Base-by-base conservation (phyloP, 2,888 invertebrate genomes). In the Drosophila merina region DNA sequence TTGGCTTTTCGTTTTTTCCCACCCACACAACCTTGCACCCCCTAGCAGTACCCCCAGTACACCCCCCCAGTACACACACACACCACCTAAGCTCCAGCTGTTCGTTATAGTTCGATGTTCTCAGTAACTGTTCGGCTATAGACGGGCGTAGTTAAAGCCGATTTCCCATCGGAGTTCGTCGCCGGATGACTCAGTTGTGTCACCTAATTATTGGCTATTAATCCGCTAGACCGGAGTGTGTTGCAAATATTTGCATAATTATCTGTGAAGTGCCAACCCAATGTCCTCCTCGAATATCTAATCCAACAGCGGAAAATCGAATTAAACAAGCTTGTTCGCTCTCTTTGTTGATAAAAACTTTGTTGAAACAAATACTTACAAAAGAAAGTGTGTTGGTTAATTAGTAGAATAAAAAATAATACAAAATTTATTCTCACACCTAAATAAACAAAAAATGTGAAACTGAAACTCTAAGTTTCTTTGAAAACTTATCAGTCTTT, bases 401-500 rank as follows among this genome's bases (percentile, higher is more conserved):
- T 48, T 33, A 64, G 51, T 50, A 44, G 28, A 28, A 20, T 20
- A 20, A 48, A 33, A 14, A 31, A 0, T 33, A 76, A 79, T 52
- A 63, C 57, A 47, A 56, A 30, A 26, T 30, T 9, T 55, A 31
- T 76, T 54, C 50, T 20, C 28, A 20, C 14, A 42, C 14, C 14
- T 20, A 25, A 14, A 56, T 44, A 54, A 42, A 49, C 42, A 57
- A 58, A 58, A 49, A 57, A 58, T 1, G 59, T 26, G 31, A 7
- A 8, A 2, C 8, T 40, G 59, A 45, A 45, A 70, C 58, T 70
- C 48, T 31, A 50, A 62, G 64, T 57, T 62, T 59, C 58, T 51
- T 68, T 38, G 58, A 45, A 36, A 62, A 45, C 66, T 80, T 80
- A 80, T 80, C 86, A 55, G 38, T n/a, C 28, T 50, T 50, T 44